These are phyloP conservation scores for Drosophila kikkawai DNA, from an alignment of 1,140 invertebrate genomes.

Conservation along the genomic window DNA sequence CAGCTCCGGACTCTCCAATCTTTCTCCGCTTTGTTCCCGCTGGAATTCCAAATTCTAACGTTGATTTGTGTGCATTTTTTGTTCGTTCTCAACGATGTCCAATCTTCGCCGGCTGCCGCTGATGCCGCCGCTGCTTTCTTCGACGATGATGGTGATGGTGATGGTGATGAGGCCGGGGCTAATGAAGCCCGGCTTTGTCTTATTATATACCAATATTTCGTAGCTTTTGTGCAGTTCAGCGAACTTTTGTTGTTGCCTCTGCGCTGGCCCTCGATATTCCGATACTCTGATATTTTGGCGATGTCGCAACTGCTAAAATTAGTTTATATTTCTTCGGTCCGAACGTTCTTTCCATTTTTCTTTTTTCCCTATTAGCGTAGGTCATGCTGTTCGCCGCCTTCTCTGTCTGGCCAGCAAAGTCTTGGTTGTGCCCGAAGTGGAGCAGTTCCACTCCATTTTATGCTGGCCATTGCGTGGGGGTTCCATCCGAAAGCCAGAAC, in stretches of 20 bases:
- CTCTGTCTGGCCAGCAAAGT: background rate
- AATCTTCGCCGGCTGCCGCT: constrained; percentile 50
- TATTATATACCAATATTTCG: constrained; percentile 66
- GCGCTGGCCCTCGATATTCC: constrained; percentile 15
- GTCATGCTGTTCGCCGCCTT: constrained; percentile 49
- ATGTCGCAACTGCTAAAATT: constrained; percentile 82
- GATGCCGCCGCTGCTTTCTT: constrained; percentile 69
- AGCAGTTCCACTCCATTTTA: constrained; percentile 40
- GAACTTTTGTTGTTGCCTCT: constrained; percentile 74
- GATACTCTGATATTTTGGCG: constrained; percentile 57
- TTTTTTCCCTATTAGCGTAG: constrained; percentile 64
- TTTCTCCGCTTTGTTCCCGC: constrained; percentile 53
- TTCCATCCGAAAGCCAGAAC: constrained; percentile 20
- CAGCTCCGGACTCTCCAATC: constrained; percentile 26
- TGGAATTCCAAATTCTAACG: constrained; percentile 62
- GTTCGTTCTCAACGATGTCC: constrained; percentile 35
- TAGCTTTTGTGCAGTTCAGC: constrained; percentile 80
- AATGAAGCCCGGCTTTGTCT: constrained; percentile 58
- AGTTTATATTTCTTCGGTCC: constrained; percentile 43
- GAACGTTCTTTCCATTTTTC: constrained; percentile 17
- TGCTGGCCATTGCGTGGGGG: constrained; percentile 48
- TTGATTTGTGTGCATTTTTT: constrained; percentile 83
- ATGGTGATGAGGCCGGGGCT: constrained; percentile 38
- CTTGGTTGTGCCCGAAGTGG: constrained; percentile 34
- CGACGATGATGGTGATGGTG: constrained; percentile 27